A percentile compares a stretch with the other conserved stretches of the same genome.
Evolutionary conservation across 2,888 invertebrate genomes (phyloP).

Genomic region (Baronia brevicornis): DNA sequence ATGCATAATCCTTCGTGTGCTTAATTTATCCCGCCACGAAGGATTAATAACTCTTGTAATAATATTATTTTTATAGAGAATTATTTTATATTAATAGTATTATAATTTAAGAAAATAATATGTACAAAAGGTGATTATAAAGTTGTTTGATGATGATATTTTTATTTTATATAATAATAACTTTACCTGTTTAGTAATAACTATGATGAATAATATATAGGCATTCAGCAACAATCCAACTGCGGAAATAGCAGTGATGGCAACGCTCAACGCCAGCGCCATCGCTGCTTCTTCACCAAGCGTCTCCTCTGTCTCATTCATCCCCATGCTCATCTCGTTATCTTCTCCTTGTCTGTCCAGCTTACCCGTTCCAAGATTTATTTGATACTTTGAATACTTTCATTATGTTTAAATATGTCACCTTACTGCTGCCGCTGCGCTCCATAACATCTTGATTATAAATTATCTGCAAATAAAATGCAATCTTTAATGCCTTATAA

Average conservation of each 20-base stretch:
- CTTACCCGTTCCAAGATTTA: constrained; percentile 37
- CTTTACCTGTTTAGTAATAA: constrained; percentile 81
- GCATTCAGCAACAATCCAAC: constrained; percentile 84
- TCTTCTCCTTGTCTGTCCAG: constrained; percentile 32
- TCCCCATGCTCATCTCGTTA: constrained; percentile 40
- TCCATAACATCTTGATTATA: constrained; percentile 54
- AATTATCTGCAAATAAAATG: constrained; percentile 30
- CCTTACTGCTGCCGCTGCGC: constrained; percentile 62
- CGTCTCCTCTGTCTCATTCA: constrained; percentile 63
- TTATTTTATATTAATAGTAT: too few relatives aligned
- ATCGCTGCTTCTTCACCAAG: constrained; percentile 74
- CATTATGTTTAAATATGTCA: constrained; percentile 38
- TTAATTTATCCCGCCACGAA: too few relatives aligned
- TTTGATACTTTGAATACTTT: constrained; percentile 15
- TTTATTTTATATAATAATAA: constrained; percentile 1
- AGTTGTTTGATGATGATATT: too few relatives aligned
- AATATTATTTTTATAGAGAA: too few relatives aligned
- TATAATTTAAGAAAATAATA: too few relatives aligned
- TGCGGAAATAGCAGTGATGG: constrained; percentile 81
- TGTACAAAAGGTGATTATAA: too few relatives aligned
- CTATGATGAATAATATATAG: constrained; percentile 82
- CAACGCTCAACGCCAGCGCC: constrained; percentile 79
- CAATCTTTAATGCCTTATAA: not conserved
- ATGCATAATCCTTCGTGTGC: too few relatives aligned
- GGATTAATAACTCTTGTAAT: too few relatives aligned